phyloP scores from a whole-genome alignment of 2,797 vertebrate species.

The Sebastes itinus region DNA sequence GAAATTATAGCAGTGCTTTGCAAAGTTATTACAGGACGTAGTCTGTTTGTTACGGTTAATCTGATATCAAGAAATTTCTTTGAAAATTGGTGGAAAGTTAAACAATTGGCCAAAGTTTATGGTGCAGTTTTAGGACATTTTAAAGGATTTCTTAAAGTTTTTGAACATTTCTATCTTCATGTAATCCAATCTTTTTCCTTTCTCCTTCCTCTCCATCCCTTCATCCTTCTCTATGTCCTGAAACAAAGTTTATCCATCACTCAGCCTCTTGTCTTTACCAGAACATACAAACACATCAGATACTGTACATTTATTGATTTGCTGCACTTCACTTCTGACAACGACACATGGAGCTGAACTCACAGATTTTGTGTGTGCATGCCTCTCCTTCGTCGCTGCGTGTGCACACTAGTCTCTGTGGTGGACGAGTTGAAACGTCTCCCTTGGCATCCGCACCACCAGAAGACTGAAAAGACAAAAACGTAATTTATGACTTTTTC shows the following conservation, averaged over 20 bases:
- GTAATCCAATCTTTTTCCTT: neutral
- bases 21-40: neutral
- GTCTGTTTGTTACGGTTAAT: neutral
- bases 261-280: constrained; percentile 30
- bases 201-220: neutral
- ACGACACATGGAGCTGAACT: neutral
- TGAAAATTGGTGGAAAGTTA: neutral
- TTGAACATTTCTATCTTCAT: neutral
- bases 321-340: constrained; percentile 6
- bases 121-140: neutral
- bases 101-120: neutral
- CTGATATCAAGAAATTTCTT: neutral
- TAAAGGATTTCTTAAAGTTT: neutral
- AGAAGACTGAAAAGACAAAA: constrained; percentile 29
- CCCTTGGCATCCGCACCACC: constrained; percentile 81
- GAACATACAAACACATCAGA: constrained; percentile 16
- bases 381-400: neutral
- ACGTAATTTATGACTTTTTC: constrained; percentile 70
- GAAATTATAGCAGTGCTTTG: neutral
- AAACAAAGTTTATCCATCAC: constrained; percentile 20
- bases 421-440: constrained; percentile 84
- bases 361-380: neutral
- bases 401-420: constrained; percentile 19
- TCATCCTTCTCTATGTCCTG: neutral
- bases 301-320: constrained; percentile 7